A percentile compares a stretch with the other conserved stretches of the same genome.
Evolutionary conservation across 2,113 vertebrate species (phyloP).

Genomic region (Crotalus horridus): DNA sequence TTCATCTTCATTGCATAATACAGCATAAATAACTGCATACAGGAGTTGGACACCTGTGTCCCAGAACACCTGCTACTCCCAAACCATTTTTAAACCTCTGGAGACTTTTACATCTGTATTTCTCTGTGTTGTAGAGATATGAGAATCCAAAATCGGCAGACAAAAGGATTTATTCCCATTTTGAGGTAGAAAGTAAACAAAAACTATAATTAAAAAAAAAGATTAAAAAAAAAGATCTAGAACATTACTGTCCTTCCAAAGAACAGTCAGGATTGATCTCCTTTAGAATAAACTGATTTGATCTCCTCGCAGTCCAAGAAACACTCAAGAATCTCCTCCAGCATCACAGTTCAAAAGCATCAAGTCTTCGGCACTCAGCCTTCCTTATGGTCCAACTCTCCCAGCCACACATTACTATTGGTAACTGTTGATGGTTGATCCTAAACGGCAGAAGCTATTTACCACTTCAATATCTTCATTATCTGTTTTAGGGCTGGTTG

Average conservation of each 20-base stretch:
- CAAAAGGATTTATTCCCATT: not conserved
- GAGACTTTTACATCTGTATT: not conserved
- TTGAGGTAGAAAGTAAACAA: not conserved
- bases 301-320: too few relatives aligned
- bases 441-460: not conserved
- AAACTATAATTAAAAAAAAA: not conserved
- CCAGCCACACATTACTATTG: not conserved
- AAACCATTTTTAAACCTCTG: not conserved
- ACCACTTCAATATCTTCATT: not conserved
- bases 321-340: not conserved
- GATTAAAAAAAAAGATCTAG: not conserved
- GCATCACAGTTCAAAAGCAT: not conserved
- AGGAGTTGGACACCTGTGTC: not conserved
- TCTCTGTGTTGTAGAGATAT: not conserved
- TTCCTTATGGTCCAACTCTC: not conserved
- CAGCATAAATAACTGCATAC: not conserved
- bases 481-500: not conserved
- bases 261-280: not conserved
- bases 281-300: not conserved
- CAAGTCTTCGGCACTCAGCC: not conserved
- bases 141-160: not conserved
- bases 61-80: not conserved
- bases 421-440: not conserved
- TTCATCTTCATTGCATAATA: not conserved
- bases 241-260: not conserved